phyloP scores from a whole-genome alignment of 1,140 invertebrate genomes.

The Spodoptera litura region DNA sequence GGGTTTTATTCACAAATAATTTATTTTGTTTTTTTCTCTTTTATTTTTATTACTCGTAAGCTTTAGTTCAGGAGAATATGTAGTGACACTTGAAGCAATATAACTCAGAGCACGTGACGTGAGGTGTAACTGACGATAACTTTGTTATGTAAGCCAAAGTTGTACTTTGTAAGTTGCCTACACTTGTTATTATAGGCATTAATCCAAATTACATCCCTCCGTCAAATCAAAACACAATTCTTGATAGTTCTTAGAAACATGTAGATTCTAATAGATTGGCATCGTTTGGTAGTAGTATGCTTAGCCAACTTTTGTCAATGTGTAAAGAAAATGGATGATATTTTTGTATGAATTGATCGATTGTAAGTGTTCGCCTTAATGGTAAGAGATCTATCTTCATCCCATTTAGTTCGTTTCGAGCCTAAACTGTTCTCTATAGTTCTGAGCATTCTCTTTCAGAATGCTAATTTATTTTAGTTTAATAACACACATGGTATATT shows the following conservation, averaged over 20 bases:
- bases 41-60: slow-evolving; percentile 38
- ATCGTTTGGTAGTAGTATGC: slow-evolving; percentile 68
- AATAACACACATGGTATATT: slow-evolving; percentile 54
- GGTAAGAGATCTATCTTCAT: slow-evolving; percentile 54
- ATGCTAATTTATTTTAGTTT: slow-evolving; percentile 44
- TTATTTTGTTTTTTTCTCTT: slow-evolving; percentile 70
- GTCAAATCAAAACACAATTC: slow-evolving; percentile 49
- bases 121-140: slow-evolving; percentile 51
- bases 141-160: slow-evolving; percentile 71
- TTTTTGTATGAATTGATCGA: slow-evolving; percentile 82
- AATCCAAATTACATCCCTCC: slow-evolving; percentile 59
- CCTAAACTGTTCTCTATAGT: neutral
- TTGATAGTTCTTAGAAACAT: slow-evolving; percentile 42
- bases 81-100: neutral
- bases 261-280: slow-evolving; percentile 43
- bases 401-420: slow-evolving; percentile 6
- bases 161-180: slow-evolving; percentile 59
- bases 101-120: neutral
- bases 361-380: slow-evolving; percentile 70
- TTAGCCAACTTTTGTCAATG: slow-evolving; percentile 73
- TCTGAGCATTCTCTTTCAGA: slow-evolving; percentile 9
- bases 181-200: slow-evolving; percentile 35
- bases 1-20: slow-evolving; percentile 66
- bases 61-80: neutral
- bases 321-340: slow-evolving; percentile 82